Evolutionary conservation across 1,140 invertebrate species (phyloP).

Genomic region (Hydropsyche tenuis): DNA sequence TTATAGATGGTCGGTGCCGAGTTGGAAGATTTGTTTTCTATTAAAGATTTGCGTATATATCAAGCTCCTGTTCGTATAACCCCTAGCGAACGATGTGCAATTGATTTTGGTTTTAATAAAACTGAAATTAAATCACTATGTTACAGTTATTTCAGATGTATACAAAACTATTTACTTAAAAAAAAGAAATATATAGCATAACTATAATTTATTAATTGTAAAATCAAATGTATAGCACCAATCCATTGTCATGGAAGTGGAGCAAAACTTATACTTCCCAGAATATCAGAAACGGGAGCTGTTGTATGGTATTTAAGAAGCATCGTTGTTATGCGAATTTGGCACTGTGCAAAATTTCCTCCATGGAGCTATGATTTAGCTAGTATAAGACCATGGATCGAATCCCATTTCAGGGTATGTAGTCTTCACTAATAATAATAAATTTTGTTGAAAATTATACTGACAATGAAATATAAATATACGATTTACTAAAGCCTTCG

Average conservation of each 20-base stretch:
- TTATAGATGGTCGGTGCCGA: conserved; percentile 10
- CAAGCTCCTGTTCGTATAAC: conserved; percentile 38
- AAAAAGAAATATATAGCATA: too few relatives aligned
- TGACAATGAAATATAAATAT: too few relatives aligned
- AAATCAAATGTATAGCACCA: conserved; percentile 5
- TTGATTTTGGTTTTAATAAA: too few relatives aligned
- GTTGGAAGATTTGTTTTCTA: background rate
- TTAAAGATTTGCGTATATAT: conserved; percentile 33
- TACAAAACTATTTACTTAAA: too few relatives aligned
- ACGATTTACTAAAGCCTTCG: conserved; percentile 34
- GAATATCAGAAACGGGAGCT: conserved; percentile 35
- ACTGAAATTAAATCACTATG: too few relatives aligned
- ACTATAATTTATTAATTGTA: too few relatives aligned
- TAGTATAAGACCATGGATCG: conserved; percentile 20
- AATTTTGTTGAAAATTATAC: too few relatives aligned
- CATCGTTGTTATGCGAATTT: background rate
- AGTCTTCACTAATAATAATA: too few relatives aligned
- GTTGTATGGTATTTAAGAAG: conserved; percentile 46
- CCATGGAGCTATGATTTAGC: background rate
- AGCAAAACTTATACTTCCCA: conserved; percentile 42
- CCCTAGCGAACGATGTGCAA: too few relatives aligned
- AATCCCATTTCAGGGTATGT: conserved; percentile 43
- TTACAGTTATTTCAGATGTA: conserved; percentile 12
- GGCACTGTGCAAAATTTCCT: conserved; percentile 12
- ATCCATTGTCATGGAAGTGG: conserved; percentile 37